Conservation (phyloP, 2,113 vertebrate species). For the Ciconia boyciana region DNA sequence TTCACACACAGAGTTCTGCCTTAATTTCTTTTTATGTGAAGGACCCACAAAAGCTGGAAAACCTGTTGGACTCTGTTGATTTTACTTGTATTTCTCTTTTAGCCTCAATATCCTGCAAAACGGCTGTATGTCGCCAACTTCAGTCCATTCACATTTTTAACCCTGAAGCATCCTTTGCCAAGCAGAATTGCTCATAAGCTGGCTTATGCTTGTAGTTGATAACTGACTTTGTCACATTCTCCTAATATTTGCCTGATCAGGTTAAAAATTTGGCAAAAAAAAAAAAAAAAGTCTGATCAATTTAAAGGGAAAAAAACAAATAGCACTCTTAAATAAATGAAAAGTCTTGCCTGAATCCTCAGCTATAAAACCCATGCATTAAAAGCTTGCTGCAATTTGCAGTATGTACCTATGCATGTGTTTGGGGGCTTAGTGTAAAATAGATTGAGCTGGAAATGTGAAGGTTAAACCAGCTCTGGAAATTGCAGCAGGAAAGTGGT, state of each 20-base stretch:
- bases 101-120: neutral
- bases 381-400: neutral
- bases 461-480: neutral
- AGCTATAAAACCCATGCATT: neutral
- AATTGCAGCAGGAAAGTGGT: neutral
- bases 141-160: neutral
- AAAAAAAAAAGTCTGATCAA: neutral
- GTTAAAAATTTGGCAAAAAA: constrained; percentile 42
- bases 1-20: neutral
- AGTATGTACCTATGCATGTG: neutral
- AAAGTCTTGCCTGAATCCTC: neutral
- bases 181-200: neutral
- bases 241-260: neutral
- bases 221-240: neutral
- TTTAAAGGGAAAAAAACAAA: neutral
- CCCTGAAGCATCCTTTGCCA: neutral
- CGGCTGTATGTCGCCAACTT: neutral
- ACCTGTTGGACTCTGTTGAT: neutral
- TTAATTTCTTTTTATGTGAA: constrained; percentile 36
- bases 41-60: neutral
- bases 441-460: neutral
- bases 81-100: constrained; percentile 30
- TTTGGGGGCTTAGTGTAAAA: neutral
- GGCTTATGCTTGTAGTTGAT: neutral
- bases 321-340: neutral